Evolutionary conservation across 1,140 invertebrate genomes (phyloP).

Genomic region (Ectropis grisescens): DNA sequence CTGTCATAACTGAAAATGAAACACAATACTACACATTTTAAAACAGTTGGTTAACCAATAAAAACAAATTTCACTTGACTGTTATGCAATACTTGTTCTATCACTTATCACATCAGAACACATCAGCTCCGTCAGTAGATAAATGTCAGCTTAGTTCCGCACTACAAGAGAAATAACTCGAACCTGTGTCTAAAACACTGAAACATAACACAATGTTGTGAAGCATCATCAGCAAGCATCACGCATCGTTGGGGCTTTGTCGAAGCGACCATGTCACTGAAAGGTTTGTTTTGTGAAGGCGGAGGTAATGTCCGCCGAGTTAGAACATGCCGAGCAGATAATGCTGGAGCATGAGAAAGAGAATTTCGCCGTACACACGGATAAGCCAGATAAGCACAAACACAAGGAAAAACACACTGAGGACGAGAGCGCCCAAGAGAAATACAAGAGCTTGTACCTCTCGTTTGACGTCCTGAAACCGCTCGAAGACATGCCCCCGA

Average conservation of each 20-base stretch:
- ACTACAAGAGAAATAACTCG: too few species aligned
- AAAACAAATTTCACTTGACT: too few species aligned
- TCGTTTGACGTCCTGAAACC: constrained; percentile 69
- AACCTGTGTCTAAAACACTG: constrained; percentile 20
- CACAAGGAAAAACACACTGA: constrained; percentile 46
- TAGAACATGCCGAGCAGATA: constrained; percentile 66
- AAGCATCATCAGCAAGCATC: constrained; percentile 31
- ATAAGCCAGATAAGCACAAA: constrained; percentile 40
- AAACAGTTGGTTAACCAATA: too few species aligned
- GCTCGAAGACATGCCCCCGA: constrained; percentile 44
- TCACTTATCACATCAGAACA: too few species aligned
- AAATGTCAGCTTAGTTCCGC: too few species aligned
- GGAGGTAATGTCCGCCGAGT: constrained; percentile 65
- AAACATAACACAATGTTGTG: constrained; percentile 29
- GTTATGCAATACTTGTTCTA: too few species aligned
- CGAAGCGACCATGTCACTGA: constrained; percentile 38
- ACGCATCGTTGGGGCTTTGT: constrained; percentile 33
- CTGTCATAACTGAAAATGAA: too few species aligned
- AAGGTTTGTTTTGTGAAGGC: constrained; percentile 68
- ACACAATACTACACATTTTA: too few species aligned
- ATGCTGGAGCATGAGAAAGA: constrained; percentile 63
- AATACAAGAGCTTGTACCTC: constrained; percentile 68
- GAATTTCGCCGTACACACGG: constrained; percentile 34
- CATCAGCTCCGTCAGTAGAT: too few species aligned
- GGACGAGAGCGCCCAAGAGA: constrained; percentile 46